Evolutionary conservation across 1,140 invertebrate genomes (phyloP), one percentile per base, ranked within the genome.

Genomic region (Habropoda laboriosa): DNA sequence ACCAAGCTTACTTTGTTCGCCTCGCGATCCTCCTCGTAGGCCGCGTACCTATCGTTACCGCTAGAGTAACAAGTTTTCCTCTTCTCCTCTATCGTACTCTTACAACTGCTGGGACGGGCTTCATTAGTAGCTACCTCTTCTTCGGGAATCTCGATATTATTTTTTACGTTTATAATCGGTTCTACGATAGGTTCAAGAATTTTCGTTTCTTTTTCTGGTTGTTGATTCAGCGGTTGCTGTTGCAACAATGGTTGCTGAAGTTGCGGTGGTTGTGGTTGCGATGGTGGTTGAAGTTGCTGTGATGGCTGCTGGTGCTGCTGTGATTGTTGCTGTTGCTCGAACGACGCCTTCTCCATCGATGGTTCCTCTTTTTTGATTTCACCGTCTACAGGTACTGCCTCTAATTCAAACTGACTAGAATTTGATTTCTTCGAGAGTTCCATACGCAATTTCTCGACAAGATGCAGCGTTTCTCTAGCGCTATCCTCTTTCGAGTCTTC

Each of bases 401-500:
- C 92, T 64, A 90, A 79, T 67, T 94, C 92, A 40, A 91, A 90
- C 73, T 93, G 92, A 88, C 89, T 91, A 88, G 92, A 92, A 85
- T 93, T 94, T 13, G 94, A 94, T 88, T 96, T 96, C 81, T 95
- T 95, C 18, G 94, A 94, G 80, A 95, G 90, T 70, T 94, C 95
- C 93, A 96, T 94, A 68, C 96, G 92, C 21, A 97, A 91, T 90
- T 97, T 96, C 82, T 97, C 96, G 12, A 97, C 96, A 24, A 97
- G 91, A 92, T 97, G 95, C 38, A 96, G 90, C 1, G 96, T 97
- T 92, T 96, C 96, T 55, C 95, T 92, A 0, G 96, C 96, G 86
- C 94, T 95, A 76, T 96, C 95, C 80, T 96, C 96, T 90, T 96
- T 96, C n/a, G 95, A 95, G 88, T 97, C 96, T 86, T 96, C 96